Percentiles rank a stretch among this genome's conserved stretches.
Evolutionary conservation across 2,797 vertebrate genomes (phyloP).

Genomic region (Ctenosaura bakeri): DNA sequence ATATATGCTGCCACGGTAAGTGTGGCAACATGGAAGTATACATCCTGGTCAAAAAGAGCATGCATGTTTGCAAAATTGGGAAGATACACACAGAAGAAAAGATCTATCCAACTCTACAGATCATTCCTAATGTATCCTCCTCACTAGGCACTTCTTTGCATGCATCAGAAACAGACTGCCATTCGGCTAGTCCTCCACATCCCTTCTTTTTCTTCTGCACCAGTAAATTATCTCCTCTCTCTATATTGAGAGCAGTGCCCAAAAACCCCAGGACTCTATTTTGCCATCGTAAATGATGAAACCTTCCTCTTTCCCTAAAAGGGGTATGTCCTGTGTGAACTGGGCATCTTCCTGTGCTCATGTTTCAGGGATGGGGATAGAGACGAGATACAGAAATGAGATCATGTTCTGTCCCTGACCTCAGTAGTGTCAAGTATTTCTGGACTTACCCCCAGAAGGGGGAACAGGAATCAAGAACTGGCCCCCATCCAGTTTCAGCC

Average conservation of each 20-base stretch:
- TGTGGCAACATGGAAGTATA: neutral
- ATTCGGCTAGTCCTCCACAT: neutral
- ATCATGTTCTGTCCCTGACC: neutral
- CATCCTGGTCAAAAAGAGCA: neutral
- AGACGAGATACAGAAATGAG: neutral
- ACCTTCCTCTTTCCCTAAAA: neutral
- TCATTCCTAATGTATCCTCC: neutral
- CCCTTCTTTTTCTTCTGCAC: neutral
- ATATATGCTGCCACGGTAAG: neutral
- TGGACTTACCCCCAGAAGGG: slow-evolving; percentile 18
- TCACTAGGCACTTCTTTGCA: neutral
- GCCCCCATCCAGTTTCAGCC: slow-evolving; percentile 25
- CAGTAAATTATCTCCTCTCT: neutral
- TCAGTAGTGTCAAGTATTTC: neutral
- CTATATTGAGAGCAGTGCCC: slow-evolving; percentile 29
- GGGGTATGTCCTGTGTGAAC: neutral
- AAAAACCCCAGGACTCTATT: slow-evolving; percentile 12
- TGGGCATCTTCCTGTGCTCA: neutral
- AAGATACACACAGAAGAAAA: neutral
- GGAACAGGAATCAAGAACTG: slow-evolving; percentile 14
- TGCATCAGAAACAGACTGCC: neutral
- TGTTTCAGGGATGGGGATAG: neutral
- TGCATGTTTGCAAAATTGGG: neutral
- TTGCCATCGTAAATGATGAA: neutral
- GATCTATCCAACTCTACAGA: neutral